Conservation (phyloP, 92 coral and sea anemone species). For the Bergia sp. region DNA sequence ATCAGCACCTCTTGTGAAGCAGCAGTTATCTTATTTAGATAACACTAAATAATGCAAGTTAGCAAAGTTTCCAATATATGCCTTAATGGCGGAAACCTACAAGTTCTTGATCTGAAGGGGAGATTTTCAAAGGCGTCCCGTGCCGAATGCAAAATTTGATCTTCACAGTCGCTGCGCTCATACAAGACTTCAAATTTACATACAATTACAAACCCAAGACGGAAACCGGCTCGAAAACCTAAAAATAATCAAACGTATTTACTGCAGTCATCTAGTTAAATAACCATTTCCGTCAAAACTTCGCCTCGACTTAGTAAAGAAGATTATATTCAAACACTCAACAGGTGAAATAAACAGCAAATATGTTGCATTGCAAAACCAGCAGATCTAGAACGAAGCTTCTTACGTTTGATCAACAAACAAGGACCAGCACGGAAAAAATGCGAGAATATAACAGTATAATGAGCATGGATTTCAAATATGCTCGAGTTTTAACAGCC, state of each 20-base stretch:
- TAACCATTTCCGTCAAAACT: slow-evolving; percentile 24
- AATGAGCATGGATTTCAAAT: background rate
- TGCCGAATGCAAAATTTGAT: background rate
- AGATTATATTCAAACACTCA: background rate
- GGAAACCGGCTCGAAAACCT: background rate
- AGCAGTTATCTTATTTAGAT: slow-evolving; percentile 28
- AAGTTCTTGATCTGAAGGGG: background rate
- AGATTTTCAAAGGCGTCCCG: background rate
- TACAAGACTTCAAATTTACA: background rate
- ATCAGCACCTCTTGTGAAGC: slow-evolving; percentile 26
- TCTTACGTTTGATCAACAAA: background rate
- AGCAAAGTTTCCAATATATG: background rate
- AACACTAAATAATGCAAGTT: slow-evolving; percentile 24
- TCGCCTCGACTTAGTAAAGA: background rate
- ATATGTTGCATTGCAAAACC: background rate
- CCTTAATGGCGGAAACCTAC: background rate
- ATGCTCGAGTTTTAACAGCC: slow-evolving; percentile 13
- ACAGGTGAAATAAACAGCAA: background rate
- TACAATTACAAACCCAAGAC: slow-evolving; percentile 16
- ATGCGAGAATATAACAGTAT: background rate
- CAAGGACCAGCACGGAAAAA: background rate
- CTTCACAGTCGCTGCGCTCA: background rate
- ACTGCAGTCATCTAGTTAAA: slow-evolving; percentile 2
- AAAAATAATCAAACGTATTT: background rate
- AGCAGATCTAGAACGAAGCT: background rate